Evolutionary conservation across 2,113 vertebrate species (phyloP).

Genomic region (Poicephalus gulielmi): DNA sequence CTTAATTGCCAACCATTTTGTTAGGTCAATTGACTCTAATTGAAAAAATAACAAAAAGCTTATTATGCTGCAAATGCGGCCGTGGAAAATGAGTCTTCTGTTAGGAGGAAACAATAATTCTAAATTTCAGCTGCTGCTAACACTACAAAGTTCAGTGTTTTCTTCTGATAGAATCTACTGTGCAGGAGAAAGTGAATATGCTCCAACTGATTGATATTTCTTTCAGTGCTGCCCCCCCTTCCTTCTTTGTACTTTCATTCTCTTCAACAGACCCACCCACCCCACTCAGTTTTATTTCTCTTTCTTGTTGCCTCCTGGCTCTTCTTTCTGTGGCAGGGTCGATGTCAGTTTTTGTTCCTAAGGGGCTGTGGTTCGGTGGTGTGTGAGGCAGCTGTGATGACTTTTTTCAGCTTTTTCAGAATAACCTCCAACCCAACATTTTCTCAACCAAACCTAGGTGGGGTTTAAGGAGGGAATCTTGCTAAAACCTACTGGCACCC

Average conservation of each 20-base stretch:
- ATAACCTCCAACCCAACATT: background rate
- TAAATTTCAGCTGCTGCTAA: constrained; percentile 86
- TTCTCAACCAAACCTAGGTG: background rate
- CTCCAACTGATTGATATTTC: constrained; percentile 61
- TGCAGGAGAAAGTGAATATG: constrained; percentile 67
- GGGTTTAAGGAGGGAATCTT: background rate
- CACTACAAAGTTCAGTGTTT: constrained; percentile 83
- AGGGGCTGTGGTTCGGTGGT: background rate
- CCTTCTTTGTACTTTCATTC: background rate
- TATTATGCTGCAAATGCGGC: constrained; percentile 91
- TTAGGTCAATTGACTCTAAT: constrained; percentile 99
- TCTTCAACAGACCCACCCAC: background rate
- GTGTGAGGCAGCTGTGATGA: background rate
- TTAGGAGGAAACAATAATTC: constrained; percentile 91
- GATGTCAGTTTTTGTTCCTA: constrained; percentile 7
- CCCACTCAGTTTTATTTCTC: constrained; percentile 20
- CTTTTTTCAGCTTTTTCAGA: background rate
- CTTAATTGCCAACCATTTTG: constrained; percentile 99
- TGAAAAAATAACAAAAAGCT: constrained; percentile 98
- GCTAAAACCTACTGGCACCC: background rate
- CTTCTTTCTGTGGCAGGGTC: background rate
- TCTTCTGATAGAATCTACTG: constrained; percentile 74
- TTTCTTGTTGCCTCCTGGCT: constrained; percentile 2
- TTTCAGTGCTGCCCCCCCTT: constrained; percentile 16
- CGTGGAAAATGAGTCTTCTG: constrained; percentile 89